Evolutionary conservation across 2,797 vertebrate genomes (phyloP).

Genomic region (Myotis vivesi): DNA sequence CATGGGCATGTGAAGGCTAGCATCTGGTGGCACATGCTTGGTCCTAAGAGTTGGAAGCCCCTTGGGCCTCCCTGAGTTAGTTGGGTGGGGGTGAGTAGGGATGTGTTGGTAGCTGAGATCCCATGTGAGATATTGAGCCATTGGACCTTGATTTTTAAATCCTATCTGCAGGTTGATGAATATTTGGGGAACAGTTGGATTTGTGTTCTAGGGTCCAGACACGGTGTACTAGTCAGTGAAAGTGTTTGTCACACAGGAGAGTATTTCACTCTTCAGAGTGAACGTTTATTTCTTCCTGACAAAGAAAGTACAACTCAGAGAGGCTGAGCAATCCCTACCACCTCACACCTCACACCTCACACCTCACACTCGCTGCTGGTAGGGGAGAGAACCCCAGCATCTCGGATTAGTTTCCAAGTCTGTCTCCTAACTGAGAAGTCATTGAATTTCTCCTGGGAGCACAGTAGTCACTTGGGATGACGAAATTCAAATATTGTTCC

Average conservation of each 20-base stretch:
- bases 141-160: background rate
- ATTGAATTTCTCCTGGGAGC: background rate
- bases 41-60: background rate
- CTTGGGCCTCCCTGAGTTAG: background rate
- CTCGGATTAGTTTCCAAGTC: background rate
- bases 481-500: conserved; percentile 15
- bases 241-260: background rate
- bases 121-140: fast-evolving
- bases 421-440: background rate
- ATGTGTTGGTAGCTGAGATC: background rate
- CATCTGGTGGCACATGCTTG: fast-evolving
- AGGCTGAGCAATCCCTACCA: background rate
- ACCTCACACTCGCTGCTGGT: fast-evolving
- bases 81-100: background rate
- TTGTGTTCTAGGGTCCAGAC: background rate
- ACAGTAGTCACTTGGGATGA: background rate
- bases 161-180: background rate
- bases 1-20: fast-evolving
- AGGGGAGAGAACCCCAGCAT: background rate
- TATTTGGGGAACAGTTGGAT: background rate
- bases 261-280: background rate
- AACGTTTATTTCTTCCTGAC: background rate
- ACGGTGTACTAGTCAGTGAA: background rate
- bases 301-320: background rate
- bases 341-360: too few species aligned